Conservation (phyloP, 1,140 invertebrate species). For the Zaprionus ornatus region DNA sequence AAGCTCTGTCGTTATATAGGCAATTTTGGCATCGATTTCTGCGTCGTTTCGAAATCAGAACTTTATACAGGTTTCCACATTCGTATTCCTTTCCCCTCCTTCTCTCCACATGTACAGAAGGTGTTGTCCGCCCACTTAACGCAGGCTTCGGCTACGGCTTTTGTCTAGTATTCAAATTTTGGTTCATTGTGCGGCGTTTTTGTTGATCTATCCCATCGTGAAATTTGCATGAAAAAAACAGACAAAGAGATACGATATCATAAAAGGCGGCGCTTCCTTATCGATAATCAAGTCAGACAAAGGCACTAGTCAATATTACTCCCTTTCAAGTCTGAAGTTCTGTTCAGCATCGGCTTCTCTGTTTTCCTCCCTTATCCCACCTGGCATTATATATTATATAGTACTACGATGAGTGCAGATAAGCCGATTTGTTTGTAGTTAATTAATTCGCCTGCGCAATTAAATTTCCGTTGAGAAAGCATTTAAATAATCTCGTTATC, state of each 20-base stretch:
- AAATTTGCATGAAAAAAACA: slow-evolving; percentile 48
- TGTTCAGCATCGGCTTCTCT: background rate
- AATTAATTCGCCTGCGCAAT: slow-evolving; percentile 53
- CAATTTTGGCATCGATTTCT: slow-evolving; percentile 22
- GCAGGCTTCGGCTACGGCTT: background rate
- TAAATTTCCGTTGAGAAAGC: slow-evolving; percentile 24
- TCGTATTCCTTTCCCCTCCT: background rate
- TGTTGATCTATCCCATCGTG: slow-evolving; percentile 40
- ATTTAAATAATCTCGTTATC: slow-evolving; percentile 18
- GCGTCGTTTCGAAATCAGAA: slow-evolving; percentile 13
- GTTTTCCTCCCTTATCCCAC: slow-evolving; percentile 4
- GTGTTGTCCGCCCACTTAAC: background rate
- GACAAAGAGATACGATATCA: slow-evolving; percentile 4
- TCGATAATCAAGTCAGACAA: slow-evolving; percentile 18
- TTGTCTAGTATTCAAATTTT: slow-evolving; percentile 25
- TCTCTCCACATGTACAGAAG: too few species aligned
- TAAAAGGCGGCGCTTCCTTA: slow-evolving; percentile 30
- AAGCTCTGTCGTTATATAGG: slow-evolving; percentile 30
- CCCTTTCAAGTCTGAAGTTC: background rate
- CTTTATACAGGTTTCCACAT: slow-evolving; percentile 1
- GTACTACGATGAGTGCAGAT: slow-evolving; percentile 10
- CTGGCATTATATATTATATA: slow-evolving; percentile 10
- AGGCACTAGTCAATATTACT: background rate
- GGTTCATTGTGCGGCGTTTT: slow-evolving; percentile 1
- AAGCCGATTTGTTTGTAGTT: slow-evolving; percentile 26